Percentiles rank a stretch among this genome's conserved stretches.
phyloP scores from a whole-genome alignment of 2,113 vertebrate species.

The Coptodon rendalli region DNA sequence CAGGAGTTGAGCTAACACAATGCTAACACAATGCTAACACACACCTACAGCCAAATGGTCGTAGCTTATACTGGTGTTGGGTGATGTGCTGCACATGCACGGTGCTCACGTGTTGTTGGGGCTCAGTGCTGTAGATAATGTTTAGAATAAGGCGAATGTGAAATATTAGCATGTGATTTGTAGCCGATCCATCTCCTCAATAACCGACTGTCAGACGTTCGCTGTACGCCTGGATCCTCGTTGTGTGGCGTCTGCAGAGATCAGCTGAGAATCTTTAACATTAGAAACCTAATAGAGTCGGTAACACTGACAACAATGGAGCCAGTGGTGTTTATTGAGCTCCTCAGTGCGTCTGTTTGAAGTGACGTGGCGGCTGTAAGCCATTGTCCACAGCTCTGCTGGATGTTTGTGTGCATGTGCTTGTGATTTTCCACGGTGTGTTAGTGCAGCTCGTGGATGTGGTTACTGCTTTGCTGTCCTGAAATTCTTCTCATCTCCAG shows the following conservation, averaged over 20 bases:
- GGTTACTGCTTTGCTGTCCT: slow-evolving; percentile 51
- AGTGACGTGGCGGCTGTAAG: slow-evolving; percentile 22
- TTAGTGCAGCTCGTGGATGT: slow-evolving; percentile 54
- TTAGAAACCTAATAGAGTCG: neutral
- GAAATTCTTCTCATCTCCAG: neutral
- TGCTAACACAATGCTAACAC: fast-evolving
- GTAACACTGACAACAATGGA: neutral
- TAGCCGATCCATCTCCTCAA: slow-evolving; percentile 18
- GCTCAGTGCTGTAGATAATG: neutral
- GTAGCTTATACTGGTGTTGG: neutral
- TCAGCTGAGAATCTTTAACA: neutral
- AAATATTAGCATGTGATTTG: slow-evolving; percentile 28
- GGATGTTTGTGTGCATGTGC: slow-evolving; percentile 20
- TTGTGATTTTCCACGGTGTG: slow-evolving; percentile 48
- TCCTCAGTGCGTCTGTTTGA: neutral
- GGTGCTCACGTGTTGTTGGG: neutral
- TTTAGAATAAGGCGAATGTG: neutral
- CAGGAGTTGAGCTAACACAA: fast-evolving
- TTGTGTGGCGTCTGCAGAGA: neutral
- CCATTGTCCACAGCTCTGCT: slow-evolving; percentile 38
- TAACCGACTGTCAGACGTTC: neutral
- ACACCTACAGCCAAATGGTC: neutral
- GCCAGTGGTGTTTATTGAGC: neutral
- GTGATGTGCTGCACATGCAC: neutral
- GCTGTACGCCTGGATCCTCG: neutral